Percentiles rank a stretch among this genome's conserved stretches.
phyloP scores from a whole-genome alignment of 2,888 invertebrate species.

The Metallyticus violacea region DNA sequence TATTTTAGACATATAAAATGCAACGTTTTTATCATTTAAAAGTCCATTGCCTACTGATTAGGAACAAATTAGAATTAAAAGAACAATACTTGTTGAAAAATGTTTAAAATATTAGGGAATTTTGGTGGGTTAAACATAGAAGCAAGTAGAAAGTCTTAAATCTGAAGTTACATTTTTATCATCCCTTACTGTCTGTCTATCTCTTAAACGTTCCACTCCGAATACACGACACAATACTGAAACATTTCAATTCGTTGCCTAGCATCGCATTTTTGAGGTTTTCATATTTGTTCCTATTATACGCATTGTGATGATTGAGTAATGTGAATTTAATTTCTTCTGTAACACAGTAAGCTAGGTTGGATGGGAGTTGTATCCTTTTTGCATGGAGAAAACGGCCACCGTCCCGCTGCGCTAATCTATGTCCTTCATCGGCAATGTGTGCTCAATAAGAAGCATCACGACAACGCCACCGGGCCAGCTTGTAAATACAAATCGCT shows the following conservation, averaged over 20 bases:
- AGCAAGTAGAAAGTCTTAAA: no score
- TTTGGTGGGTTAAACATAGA: no score
- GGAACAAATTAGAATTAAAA: no score
- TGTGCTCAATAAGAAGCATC: neutral
- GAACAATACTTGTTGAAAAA: no score
- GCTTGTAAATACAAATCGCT: neutral
- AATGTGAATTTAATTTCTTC: neutral
- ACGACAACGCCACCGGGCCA: neutral
- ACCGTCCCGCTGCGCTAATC: constrained; percentile 6
- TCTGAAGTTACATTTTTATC: no score
- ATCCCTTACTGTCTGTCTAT: no score
- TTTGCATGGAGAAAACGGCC: neutral
- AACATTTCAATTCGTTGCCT: neutral
- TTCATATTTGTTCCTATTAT: neutral
- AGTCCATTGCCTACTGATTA: no score
- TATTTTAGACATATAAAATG: no score
- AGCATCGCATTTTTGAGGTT: neutral
- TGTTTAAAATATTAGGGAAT: no score
- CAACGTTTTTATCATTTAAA: no score
- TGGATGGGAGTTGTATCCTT: neutral
- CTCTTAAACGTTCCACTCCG: no score
- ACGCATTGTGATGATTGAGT: neutral
- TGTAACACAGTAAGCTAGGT: neutral
- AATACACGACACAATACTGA: no score
- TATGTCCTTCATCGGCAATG: constrained; percentile 3